phyloP scores from a whole-genome alignment of 2,888 invertebrate species.

The Leucoma salicis region DNA sequence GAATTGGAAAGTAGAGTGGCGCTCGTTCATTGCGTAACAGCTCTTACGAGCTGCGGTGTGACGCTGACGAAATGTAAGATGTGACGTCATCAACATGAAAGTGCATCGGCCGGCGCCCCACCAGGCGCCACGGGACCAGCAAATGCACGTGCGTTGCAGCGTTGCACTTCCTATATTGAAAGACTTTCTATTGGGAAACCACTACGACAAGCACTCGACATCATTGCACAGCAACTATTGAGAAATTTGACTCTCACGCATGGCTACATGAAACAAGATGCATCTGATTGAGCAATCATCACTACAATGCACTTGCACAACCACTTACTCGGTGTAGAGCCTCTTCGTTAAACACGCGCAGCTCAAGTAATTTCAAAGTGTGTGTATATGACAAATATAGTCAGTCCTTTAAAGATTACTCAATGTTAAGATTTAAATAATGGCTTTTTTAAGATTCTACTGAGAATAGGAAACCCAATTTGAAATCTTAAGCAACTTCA shows the following conservation, averaged over 20 bases:
- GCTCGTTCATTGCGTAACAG: slow-evolving; percentile 76
- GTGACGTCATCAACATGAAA: slow-evolving; percentile 78
- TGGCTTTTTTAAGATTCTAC: not conserved
- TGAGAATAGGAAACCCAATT: not conserved
- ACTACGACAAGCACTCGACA: slow-evolving; percentile 49
- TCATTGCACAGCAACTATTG: slow-evolving; percentile 57
- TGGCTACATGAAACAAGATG: slow-evolving; percentile 64
- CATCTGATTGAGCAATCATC: slow-evolving; percentile 72
- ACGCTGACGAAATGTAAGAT: slow-evolving; percentile 75
- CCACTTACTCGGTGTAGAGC: slow-evolving; percentile 10
- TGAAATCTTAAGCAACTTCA: not conserved
- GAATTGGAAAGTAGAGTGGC: slow-evolving; percentile 80
- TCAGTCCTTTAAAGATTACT: slow-evolving; percentile 2
- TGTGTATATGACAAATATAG: not conserved
- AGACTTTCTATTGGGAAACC: slow-evolving; percentile 81
- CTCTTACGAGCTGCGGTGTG: slow-evolving; percentile 74
- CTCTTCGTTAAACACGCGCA: slow-evolving; percentile 32
- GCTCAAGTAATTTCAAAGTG: slow-evolving; percentile 12
- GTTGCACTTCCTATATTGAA: slow-evolving; percentile 70
- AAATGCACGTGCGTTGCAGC: slow-evolving; percentile 51
- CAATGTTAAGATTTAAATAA: not conserved
- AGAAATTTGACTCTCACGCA: slow-evolving; percentile 73
- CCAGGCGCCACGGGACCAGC: slow-evolving; percentile 38
- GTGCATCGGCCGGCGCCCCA: slow-evolving; percentile 77
- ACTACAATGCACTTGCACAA: slow-evolving; percentile 68